Evolutionary conservation across 2,113 vertebrate genomes (phyloP).

Genomic region (Dendrocopos noguchii): DNA sequence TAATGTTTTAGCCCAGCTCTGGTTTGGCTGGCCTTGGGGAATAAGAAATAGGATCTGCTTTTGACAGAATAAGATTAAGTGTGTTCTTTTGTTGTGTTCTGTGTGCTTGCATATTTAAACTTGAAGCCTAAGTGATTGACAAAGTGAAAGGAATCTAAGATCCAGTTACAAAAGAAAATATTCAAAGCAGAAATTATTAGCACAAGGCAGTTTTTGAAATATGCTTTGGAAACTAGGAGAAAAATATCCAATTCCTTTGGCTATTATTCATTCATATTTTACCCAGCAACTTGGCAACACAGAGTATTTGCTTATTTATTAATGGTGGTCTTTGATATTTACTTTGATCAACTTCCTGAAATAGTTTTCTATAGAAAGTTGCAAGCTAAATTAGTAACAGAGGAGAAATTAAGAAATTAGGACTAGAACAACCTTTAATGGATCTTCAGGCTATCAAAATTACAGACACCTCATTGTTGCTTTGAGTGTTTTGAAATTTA

Average conservation of each 20-base stretch:
- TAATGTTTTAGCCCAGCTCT: slow-evolving; percentile 15
- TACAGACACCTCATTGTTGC: not conserved
- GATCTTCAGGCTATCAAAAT: not conserved
- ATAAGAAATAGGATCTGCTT: slow-evolving; percentile 22
- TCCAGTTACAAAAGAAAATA: slow-evolving; percentile 17
- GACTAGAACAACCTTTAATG: not conserved
- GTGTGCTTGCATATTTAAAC: slow-evolving; percentile 24
- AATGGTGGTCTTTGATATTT: not conserved
- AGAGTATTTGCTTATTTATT: not conserved
- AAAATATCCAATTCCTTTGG: not conserved
- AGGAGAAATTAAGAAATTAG: not conserved
- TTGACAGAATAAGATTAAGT: slow-evolving; percentile 54
- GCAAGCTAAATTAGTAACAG: not conserved
- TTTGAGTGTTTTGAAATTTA: not conserved
- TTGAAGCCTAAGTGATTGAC: not conserved
- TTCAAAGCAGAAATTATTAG: slow-evolving; percentile 26
- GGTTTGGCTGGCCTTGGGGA: not conserved
- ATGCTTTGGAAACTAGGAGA: not conserved
- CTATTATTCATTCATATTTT: not conserved
- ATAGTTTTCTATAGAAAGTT: not conserved
- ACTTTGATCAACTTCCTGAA: not conserved
- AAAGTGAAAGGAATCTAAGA: slow-evolving; percentile 25
- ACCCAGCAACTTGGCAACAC: not conserved
- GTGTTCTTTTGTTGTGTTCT: not conserved
- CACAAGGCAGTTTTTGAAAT: not conserved